Evolutionary conservation across 2,888 invertebrate species (phyloP), one percentile per base, ranked within the genome.

Genomic region (Coenonympha glycerion): DNA sequence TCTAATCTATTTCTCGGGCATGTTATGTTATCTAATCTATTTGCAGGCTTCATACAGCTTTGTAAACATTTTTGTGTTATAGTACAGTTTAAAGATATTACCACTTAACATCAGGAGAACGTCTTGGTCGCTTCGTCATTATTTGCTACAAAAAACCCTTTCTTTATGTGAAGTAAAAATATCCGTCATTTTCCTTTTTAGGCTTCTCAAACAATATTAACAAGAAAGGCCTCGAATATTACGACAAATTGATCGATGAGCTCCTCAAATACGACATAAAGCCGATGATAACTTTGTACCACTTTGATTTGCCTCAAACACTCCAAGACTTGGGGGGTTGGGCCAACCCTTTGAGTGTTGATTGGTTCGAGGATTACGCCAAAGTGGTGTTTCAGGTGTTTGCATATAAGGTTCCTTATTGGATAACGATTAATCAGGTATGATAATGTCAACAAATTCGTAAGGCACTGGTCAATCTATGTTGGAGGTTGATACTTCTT

Each of bases 341-440:
- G 79, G 57, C 69, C 0, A 80, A 78, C 47, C 72, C 79, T 0
- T 48, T 69, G 0, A 64, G 69, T 0, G 42, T 56, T 0, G 61
- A 76, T 18, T 88, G 89, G 79, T 90, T 89, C 49, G 75, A 76
- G 49, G 76, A 84, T 6, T 90, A 89, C 59, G 84, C 89, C 0
- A 71, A 67, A 13, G 58, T 86, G 2, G 58, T 86, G 1, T 89
- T 82, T 56, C 59, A 75, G 3, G 66, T 72, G 58, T 89, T 82
- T 54, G 88, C 87, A 0, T 75, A 78, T 34, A 79, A 81, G 55
- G 89, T 89, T 0, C 83, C 88, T 55, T 79, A 76, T 37, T 91
- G 91, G 90, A 80, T 90, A 1, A 91, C 91, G 0, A 71, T 91
- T 1, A 91, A 91, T 65, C 91, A n/a, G n/a, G n/a, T n/a, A n/a